Evolutionary conservation across 2,113 vertebrate genomes (phyloP).

Genomic region (Pterophyllum scalare): DNA sequence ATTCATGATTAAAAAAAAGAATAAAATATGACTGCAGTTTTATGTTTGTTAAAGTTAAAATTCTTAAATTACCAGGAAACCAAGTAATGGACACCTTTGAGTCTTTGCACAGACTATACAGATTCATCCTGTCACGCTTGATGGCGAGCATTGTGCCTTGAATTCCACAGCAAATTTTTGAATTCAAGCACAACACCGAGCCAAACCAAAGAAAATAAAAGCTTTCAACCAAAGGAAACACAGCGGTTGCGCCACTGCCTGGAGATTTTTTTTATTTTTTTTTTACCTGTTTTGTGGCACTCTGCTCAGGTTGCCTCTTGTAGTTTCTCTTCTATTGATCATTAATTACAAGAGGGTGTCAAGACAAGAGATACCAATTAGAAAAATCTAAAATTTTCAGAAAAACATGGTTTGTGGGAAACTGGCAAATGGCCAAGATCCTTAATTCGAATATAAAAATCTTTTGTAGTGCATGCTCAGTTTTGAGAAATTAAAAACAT

Average conservation of each 20-base stretch:
- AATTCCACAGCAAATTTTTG: background rate
- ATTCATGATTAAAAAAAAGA: background rate
- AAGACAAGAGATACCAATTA: background rate
- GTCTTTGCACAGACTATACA: background rate
- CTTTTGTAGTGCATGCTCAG: background rate
- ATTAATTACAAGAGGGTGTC: background rate
- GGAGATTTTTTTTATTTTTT: background rate
- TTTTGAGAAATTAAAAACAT: background rate
- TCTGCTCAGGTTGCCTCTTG: background rate
- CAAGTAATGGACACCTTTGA: background rate
- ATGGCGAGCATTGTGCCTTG: background rate
- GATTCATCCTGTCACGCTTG: background rate
- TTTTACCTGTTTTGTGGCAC: background rate
- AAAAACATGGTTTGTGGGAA: background rate
- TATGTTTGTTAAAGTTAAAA: too few species aligned
- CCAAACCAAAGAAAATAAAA: constrained; percentile 18
- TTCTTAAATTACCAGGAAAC: background rate
- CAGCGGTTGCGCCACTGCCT: background rate
- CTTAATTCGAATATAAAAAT: background rate
- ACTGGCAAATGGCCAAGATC: background rate
- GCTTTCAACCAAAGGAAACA: constrained; percentile 13
- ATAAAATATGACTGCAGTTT: too few species aligned
- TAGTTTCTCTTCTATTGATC: background rate
- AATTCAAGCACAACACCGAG: constrained; percentile 1
- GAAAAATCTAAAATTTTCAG: background rate